Evolutionary conservation across 1,140 invertebrate genomes (phyloP).

Genomic region (Drosophila yakuba): DNA sequence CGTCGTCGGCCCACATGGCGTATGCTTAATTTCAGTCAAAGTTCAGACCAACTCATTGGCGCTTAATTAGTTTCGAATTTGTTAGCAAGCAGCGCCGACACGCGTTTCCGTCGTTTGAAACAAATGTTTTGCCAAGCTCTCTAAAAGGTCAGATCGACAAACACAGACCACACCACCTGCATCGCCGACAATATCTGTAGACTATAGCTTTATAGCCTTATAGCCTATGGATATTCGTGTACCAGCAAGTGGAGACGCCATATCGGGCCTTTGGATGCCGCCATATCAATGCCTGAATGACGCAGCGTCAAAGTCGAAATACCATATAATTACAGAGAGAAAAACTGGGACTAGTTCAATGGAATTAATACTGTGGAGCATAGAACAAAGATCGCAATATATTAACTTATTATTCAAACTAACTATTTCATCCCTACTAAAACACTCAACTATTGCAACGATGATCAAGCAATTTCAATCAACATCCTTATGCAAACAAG

Average conservation of each 20-base stretch:
- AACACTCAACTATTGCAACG: too few relatives aligned
- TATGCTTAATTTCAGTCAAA: slow-evolving; percentile 55
- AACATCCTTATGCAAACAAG: too few relatives aligned
- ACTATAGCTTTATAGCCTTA: background rate
- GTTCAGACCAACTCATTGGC: slow-evolving; percentile 34
- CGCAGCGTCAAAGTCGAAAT: slow-evolving; percentile 74
- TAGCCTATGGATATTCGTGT: slow-evolving; percentile 12
- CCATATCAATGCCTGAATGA: slow-evolving; percentile 77
- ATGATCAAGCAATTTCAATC: background rate
- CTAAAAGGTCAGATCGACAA: slow-evolving; percentile 64
- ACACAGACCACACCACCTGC: slow-evolving; percentile 52
- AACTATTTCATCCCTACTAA: too few relatives aligned
- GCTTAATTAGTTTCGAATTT: slow-evolving; percentile 66
- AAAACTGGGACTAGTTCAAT: background rate
- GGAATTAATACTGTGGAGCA: too few relatives aligned
- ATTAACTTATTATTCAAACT: too few relatives aligned
- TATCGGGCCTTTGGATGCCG: slow-evolving; percentile 56
- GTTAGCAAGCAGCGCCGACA: slow-evolving; percentile 59
- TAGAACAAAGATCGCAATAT: too few relatives aligned
- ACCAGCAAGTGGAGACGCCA: slow-evolving; percentile 36
- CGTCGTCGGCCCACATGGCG: slow-evolving; percentile 32
- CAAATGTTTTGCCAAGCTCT: slow-evolving; percentile 80
- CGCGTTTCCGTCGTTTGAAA: slow-evolving; percentile 72
- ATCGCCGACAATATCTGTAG: slow-evolving; percentile 30
- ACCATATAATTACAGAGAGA: slow-evolving; percentile 7